These are phyloP conservation scores for Accipiter virgatus DNA, from an alignment of 2,113 vertebrate species.

Conservation along the genomic window DNA sequence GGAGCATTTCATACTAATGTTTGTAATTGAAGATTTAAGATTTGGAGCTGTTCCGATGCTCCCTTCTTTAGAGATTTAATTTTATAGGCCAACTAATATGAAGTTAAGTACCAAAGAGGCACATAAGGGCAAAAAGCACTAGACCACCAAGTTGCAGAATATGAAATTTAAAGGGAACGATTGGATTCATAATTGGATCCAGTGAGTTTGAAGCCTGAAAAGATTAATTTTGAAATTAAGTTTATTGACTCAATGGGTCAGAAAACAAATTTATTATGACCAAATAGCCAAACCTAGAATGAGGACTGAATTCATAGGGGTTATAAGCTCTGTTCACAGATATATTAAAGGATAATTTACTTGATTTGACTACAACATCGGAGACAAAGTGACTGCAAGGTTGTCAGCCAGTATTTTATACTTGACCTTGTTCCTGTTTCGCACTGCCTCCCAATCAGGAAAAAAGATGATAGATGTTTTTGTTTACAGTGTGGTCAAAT, in stretches of 20 bases:
- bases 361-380: not conserved
- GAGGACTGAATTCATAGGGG: not conserved
- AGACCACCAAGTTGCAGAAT: constrained; percentile 45
- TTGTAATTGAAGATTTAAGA: not conserved
- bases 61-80: not conserved
- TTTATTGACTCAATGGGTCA: constrained; percentile 55
- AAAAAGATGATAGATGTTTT: constrained; percentile 14
- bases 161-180: constrained; percentile 20
- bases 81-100: not conserved
- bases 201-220: constrained; percentile 41
- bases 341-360: constrained; percentile 3
- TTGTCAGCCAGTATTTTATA: not conserved
- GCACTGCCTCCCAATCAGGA: not conserved
- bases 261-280: constrained; percentile 50
- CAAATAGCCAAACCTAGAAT: not conserved
- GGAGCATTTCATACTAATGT: not conserved
- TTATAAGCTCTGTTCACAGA: not conserved
- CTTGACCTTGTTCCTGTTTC: constrained; percentile 13
- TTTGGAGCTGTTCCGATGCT: constrained; percentile 8
- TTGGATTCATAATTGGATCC: constrained; percentile 46
- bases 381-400: not conserved
- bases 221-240: constrained; percentile 52
- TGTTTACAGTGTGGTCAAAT: constrained; percentile 37
- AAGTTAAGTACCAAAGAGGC: not conserved
- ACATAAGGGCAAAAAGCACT: not conserved